Evolutionary conservation across 1,140 invertebrate species (phyloP).

Genomic region (Amphibalanus amphitrite): DNA sequence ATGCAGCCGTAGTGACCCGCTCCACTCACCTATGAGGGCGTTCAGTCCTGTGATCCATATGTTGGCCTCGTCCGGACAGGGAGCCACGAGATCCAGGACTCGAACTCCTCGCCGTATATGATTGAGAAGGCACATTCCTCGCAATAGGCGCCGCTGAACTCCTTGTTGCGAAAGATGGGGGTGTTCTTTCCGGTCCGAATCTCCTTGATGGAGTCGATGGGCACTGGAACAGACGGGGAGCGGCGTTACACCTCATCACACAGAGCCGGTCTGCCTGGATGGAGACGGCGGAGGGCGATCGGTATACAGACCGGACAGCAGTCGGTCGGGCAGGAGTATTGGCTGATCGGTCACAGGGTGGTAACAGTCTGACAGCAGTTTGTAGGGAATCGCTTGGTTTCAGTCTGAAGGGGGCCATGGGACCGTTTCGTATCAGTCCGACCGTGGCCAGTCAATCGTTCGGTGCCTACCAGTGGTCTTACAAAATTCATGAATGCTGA

Average conservation of each 20-base stretch:
- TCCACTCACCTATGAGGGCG: constrained; percentile 30
- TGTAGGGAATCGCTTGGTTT: no score
- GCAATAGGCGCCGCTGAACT: constrained; percentile 29
- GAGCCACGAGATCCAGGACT: constrained; percentile 42
- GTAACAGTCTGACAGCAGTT: no score
- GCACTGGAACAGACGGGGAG: constrained; percentile 28
- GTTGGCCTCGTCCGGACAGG: constrained; percentile 41
- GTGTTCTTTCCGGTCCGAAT: constrained; percentile 40
- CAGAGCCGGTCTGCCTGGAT: no score
- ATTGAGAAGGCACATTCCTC: constrained; percentile 45
- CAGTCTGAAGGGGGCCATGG: no score
- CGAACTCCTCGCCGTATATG: constrained; percentile 41
- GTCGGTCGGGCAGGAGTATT: neutral
- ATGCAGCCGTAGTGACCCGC: no score
- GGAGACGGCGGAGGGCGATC: no score
- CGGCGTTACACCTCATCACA: neutral
- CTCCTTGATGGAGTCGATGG: constrained; percentile 37
- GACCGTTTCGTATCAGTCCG: no score
- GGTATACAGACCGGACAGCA: neutral
- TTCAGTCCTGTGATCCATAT: constrained; percentile 43
- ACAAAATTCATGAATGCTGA: no score
- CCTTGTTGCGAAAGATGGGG: constrained; percentile 35
- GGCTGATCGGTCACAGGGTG: no score
- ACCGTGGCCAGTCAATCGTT: no score
- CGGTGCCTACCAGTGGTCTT: no score